Percentiles rank a stretch among this genome's conserved stretches.
phyloP scores from a whole-genome alignment of 2,888 invertebrate genomes.

The Esperia sulphurella region DNA sequence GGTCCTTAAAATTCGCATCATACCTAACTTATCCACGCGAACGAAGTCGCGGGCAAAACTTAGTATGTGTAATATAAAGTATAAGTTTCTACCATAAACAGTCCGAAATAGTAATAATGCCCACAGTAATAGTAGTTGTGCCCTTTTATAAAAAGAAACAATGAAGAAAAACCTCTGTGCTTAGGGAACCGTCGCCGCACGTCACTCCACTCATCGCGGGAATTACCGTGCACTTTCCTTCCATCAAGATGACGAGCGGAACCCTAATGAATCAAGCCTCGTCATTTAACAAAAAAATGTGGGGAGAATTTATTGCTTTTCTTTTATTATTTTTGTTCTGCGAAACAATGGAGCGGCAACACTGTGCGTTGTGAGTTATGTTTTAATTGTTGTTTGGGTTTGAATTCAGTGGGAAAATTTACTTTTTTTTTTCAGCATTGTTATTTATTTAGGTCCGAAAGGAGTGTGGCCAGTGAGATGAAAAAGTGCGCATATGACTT shows the following conservation, averaged over 20 bases:
- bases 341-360: conserved; percentile 3
- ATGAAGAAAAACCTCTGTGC: conserved; percentile 2
- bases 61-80: too few relatives aligned
- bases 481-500: too few relatives aligned
- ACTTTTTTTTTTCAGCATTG: conserved; percentile 2
- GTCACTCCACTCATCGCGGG: background rate
- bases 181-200: too few relatives aligned
- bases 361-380: conserved; percentile 4
- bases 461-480: too few relatives aligned
- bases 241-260: conserved; percentile 10
- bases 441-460: too few relatives aligned
- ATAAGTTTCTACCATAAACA: too few relatives aligned
- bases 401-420: conserved; percentile 3
- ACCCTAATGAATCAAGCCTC: conserved; percentile 12
- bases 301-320: conserved; percentile 9
- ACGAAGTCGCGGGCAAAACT: too few relatives aligned
- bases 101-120: too few relatives aligned
- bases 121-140: too few relatives aligned
- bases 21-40: too few relatives aligned
- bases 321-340: conserved; percentile 7
- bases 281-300: conserved; percentile 13
- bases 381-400: background rate
- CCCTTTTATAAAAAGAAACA: too few relatives aligned
- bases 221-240: conserved; percentile 9
- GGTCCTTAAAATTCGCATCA: too few relatives aligned